Base-by-base conservation (phyloP, 92 coral and sea anemone genomes). In the Anthopleura xanthogrammica region DNA sequence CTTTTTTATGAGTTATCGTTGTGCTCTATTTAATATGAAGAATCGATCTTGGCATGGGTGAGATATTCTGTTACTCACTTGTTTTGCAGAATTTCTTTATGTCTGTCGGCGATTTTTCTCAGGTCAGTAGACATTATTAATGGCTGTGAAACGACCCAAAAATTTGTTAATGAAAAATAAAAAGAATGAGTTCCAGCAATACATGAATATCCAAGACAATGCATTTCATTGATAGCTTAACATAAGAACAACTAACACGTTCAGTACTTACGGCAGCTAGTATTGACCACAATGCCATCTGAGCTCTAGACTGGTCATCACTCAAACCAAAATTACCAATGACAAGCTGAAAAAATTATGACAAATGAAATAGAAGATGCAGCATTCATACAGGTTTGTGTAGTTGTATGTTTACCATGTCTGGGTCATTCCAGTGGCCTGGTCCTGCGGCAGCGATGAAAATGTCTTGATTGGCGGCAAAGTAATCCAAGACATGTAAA, bases 401-500 rank as follows among this genome's bases (percentile, higher is more conserved):
- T 66, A 9, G 50, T 2, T 46, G 1, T 58, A 16, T 62, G 70
- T 77, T 42, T 81, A 95, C 99, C 98, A 89, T 90, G 78, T 96
- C 99, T 52, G 99, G 99, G 68, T 96, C 99, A 81, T 96, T 94
- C 99, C 99, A 96, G 80, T 93, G 94, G 9, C 99, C 99, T 60
- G 99, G 99, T 3, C 99, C 98, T 12, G 99, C 99, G 2, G 93
- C 99, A 20, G 91, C 85, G 3, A 83, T 82, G 60, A 94, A 91
- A 1, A 86, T 88, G 82, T 94, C 97, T 82, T 96, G 99, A 58
- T 96, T 94, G 54, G 85, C 91, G 8, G 98, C 99, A 88, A 90
- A 96, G 86, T 94, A 91, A 72, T 96, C 99, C 80, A 96, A 77
- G 77, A 96, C 90, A 16, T 78, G 81, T 17, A 92, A 65, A 10